These are phyloP conservation scores for Trichosurus vulpecula DNA, from an alignment of 2,797 vertebrate genomes.

Conservation along the genomic window DNA sequence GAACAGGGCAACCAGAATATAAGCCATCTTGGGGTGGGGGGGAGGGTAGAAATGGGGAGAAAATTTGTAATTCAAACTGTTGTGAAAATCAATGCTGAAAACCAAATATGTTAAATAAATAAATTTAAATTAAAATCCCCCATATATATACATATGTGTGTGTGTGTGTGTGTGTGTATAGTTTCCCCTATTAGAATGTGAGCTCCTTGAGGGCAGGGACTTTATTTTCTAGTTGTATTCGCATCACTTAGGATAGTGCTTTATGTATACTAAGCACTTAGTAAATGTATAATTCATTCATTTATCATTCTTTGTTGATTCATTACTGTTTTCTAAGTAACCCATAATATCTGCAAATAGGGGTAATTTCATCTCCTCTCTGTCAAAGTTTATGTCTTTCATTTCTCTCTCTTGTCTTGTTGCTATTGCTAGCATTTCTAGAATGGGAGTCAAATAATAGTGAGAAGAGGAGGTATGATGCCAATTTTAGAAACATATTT, in stretches of 20 bases:
- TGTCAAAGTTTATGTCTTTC: not conserved
- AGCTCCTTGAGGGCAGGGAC: not conserved
- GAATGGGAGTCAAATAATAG: not conserved
- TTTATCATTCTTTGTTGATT: not conserved
- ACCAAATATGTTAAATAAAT: too few relatives aligned
- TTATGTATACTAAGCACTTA: not conserved
- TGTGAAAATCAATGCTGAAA: too few relatives aligned
- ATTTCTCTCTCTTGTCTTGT: not conserved
- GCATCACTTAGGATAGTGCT: not conserved
- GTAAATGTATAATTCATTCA: not conserved
- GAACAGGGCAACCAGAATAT: too few relatives aligned
- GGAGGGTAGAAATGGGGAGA: too few relatives aligned
- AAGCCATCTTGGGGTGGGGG: too few relatives aligned
- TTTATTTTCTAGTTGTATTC: not conserved
- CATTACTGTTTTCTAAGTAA: too few relatives aligned
- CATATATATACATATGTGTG: too few relatives aligned
- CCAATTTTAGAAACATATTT: not conserved
- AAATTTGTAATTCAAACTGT: too few relatives aligned
- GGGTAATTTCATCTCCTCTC: not conserved
- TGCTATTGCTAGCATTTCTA: not conserved
- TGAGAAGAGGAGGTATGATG: not conserved
- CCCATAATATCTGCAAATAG: too few relatives aligned
- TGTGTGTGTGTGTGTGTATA: too few relatives aligned
- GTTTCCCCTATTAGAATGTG: not conserved
- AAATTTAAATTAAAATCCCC: too few relatives aligned